phyloP scores from a whole-genome alignment of 2,888 invertebrate genomes.

The Lithophane socia region DNA sequence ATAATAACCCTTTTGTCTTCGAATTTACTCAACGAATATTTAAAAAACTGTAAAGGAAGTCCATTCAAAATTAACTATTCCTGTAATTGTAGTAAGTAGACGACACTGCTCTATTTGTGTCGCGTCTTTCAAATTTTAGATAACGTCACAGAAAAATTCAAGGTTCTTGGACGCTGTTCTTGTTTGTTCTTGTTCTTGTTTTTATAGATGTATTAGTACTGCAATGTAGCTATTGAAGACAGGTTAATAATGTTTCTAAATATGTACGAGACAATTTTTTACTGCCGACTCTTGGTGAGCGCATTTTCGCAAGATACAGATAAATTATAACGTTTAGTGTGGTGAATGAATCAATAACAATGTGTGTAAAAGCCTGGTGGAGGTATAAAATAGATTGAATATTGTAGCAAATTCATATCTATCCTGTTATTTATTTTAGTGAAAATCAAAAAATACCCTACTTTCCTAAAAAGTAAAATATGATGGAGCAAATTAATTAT shows the following conservation, averaged over 20 bases:
- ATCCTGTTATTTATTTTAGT: not conserved
- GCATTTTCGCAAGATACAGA: not conserved
- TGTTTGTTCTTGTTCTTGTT: not conserved
- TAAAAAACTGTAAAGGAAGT: slow-evolving; percentile 8
- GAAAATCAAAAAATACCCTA: not conserved
- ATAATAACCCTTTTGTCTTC: not conserved
- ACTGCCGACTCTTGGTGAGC: not conserved
- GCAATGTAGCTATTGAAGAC: not conserved
- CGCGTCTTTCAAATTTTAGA: slow-evolving; percentile 14
- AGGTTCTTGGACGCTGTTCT: slow-evolving; percentile 22
- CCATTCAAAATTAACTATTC: slow-evolving; percentile 27
- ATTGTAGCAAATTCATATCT: not conserved
- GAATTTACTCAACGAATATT: not conserved
- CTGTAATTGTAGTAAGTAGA: slow-evolving; percentile 9
- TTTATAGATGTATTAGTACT: not conserved
- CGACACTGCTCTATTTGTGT: slow-evolving; percentile 36
- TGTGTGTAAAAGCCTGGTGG: not conserved
- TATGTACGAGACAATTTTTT: slow-evolving; percentile 2
- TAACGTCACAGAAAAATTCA: slow-evolving; percentile 28
- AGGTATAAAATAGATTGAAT: not conserved
- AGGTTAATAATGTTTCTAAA: not conserved
- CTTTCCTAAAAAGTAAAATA: not conserved
- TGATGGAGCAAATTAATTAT: not conserved
- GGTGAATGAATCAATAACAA: not conserved
- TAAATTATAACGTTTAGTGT: not conserved